Conservation (phyloP, 2,113 vertebrate species). For the Tragelaphus scriptus region DNA sequence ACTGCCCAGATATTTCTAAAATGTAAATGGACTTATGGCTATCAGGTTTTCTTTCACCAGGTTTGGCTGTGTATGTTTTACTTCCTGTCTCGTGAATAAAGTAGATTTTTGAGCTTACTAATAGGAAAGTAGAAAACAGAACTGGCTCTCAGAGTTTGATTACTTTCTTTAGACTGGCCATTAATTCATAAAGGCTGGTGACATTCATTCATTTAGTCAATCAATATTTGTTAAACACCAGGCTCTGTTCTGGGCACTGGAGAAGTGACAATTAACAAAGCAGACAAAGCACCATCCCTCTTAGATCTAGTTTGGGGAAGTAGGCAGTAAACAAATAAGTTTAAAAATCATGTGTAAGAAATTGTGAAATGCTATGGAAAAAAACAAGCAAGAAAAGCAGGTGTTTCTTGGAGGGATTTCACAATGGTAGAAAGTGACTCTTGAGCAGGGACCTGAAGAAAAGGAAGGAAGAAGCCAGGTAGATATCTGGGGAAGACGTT, state of each 20-base stretch:
- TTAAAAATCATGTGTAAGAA: not conserved
- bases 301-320: not conserved
- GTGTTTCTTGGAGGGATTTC: not conserved
- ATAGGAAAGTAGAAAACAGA: slow-evolving; percentile 11
- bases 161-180: not conserved
- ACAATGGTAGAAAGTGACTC: not conserved
- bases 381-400: not conserved
- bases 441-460: not conserved
- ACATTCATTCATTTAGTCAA: not conserved
- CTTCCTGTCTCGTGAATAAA: not conserved
- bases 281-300: not conserved
- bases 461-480: not conserved
- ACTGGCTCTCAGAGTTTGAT: not conserved
- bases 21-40: not conserved
- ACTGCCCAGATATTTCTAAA: not conserved
- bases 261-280: not conserved
- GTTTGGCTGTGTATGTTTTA: not conserved
- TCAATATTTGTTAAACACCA: slow-evolving; percentile 19
- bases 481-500: not conserved
- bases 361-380: not conserved
- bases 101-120: not conserved
- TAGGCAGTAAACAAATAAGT: not conserved
- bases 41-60: not conserved
- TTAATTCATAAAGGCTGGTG: not conserved
- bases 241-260: not conserved